phyloP scores from a whole-genome alignment of 2,797 vertebrate genomes.

The Scomberomorus guttatus region DNA sequence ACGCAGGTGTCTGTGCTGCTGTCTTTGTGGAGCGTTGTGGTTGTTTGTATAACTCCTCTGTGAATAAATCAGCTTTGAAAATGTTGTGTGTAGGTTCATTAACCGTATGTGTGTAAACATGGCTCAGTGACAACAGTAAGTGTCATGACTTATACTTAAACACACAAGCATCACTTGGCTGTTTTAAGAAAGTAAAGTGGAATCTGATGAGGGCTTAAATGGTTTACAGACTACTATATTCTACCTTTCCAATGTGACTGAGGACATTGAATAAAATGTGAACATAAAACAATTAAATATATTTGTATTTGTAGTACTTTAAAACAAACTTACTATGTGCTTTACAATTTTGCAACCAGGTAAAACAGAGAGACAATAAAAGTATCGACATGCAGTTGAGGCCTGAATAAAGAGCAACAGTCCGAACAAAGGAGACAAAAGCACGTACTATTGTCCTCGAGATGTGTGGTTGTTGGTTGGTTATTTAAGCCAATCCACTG shows the following conservation, averaged over 20 bases:
- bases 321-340: not conserved
- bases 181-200: constrained; percentile 28
- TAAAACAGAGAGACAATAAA: not conserved
- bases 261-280: not conserved
- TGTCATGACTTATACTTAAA: constrained; percentile 18
- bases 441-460: not conserved
- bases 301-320: not conserved
- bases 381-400: not conserved
- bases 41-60: constrained; percentile 19
- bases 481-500: not conserved
- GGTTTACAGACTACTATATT: not conserved
- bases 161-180: constrained; percentile 1
- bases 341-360: not conserved
- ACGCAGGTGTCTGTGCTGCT: constrained; percentile 68
- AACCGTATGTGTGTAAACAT: constrained; percentile 2
- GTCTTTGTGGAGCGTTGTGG: constrained; percentile 67
- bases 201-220: constrained; percentile 36
- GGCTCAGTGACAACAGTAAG: not conserved
- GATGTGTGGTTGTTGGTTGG: not conserved
- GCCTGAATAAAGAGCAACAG: not conserved
- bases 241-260: not conserved
- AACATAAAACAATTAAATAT: not conserved
- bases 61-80: constrained; percentile 37
- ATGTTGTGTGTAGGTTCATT: constrained; percentile 11
- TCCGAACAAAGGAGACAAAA: no score